Base-by-base conservation (phyloP, 2,888 invertebrate species). In the Rhamphomyia laevipes region DNA sequence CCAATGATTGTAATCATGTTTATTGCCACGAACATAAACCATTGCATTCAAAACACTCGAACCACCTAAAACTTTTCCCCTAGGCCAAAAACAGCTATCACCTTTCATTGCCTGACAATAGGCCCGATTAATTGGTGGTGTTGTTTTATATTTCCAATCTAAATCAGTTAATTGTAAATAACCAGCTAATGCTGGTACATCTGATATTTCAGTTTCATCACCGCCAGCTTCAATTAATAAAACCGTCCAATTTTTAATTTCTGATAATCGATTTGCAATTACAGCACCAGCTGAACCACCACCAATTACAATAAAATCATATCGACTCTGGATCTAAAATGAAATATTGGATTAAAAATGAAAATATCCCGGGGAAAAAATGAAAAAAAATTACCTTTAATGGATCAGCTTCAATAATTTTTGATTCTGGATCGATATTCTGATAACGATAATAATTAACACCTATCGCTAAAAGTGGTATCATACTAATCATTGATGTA, bases 121-220 rank as follows among this genome's bases (percentile, higher is more conserved):
- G n/a, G 82, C 79, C 43, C 84, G 81, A 56, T 82, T 80, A 33
- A 77, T 73, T 1, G 84, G 82, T 0, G 88, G 86, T 5, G 86
- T 82, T 3, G 91, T 92, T 69, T 89, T 86, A 69, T 84, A 93
- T 72, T 91, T 84, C 93, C 93, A 93, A 71, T 93, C 92, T 66
- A 91, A 77, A 31, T 89, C 85, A 18, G 88, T 84, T 51, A 89
- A 77, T 64, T 92, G 91, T 21, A 83, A 78, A 67, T 89, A 92
- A 13, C 85, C 87, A 18, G 87, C 86, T 52, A 92, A 68, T 0
- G 88, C 82, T 2, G 91, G 92, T 48, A 91, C 82, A 69, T 92
- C 91, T 5, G 88, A 86, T 53, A 91, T 82, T 70, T 90, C 90
- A 55, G 84, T 87, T 70, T 92, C 91, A 70, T 91, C 87, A 40